A percentile compares a stretch with the other conserved stretches of the same genome.
Conservation (phyloP, 2,113 vertebrate species). For the Saccopteryx bilineata region DNA sequence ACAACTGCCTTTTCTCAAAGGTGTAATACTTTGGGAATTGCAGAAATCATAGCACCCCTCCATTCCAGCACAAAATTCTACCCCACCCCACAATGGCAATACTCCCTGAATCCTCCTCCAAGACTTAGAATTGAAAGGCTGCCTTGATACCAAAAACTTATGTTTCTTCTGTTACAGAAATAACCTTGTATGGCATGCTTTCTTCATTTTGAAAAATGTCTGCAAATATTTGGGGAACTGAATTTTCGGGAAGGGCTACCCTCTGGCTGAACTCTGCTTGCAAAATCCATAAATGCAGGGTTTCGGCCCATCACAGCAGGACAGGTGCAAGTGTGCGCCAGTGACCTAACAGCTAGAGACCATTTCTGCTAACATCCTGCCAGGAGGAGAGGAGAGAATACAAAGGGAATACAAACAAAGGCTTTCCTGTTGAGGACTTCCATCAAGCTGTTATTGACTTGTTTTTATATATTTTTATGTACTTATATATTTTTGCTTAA, state of each 20-base stretch:
- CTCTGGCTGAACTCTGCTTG: slow-evolving; percentile 77
- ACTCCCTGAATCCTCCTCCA: not conserved
- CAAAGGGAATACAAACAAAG: not conserved
- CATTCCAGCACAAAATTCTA: too few species aligned
- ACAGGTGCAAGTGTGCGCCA: not conserved
- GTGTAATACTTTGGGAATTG: not conserved
- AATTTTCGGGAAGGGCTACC: slow-evolving; percentile 58
- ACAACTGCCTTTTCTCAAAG: slow-evolving; percentile 9
- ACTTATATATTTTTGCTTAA: slow-evolving; percentile 24
- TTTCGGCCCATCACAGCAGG: not conserved
- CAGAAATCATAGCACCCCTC: not conserved
- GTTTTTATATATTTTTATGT: not conserved
- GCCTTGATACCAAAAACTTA: not conserved
- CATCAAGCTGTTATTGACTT: not conserved
- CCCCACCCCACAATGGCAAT: not conserved
- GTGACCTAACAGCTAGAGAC: slow-evolving; percentile 46
- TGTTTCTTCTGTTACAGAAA: not conserved
- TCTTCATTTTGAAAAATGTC: slow-evolving; percentile 60
- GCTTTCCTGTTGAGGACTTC: not conserved
- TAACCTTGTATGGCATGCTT: not conserved
- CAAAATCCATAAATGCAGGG: slow-evolving; percentile 46
- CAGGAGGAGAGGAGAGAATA: slow-evolving; percentile 30
- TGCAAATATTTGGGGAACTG: slow-evolving; percentile 59
- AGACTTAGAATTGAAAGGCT: not conserved
- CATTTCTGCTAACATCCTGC: slow-evolving; percentile 29